phyloP scores from a whole-genome alignment of 2,113 vertebrate species.

The Bos javanicus region DNA sequence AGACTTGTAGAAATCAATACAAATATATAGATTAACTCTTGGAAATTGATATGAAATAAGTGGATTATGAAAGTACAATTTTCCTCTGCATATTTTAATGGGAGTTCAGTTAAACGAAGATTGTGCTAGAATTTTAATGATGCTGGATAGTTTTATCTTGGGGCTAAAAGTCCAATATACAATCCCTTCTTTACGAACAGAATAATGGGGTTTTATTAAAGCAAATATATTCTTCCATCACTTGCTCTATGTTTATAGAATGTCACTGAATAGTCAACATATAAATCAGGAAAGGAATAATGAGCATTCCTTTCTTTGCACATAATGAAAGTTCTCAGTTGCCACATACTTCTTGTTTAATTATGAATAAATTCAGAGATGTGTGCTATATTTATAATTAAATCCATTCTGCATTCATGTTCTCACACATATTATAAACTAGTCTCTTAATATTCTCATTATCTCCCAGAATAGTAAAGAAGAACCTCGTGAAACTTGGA shows the following conservation, averaged over 20 bases:
- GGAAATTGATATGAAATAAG: background rate
- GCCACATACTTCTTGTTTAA: background rate
- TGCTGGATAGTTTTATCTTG: background rate
- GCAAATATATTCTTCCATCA: constrained; percentile 1
- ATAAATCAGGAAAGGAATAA: background rate
- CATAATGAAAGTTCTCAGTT: background rate
- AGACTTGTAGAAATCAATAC: background rate
- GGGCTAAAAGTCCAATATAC: background rate
- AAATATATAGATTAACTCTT: background rate
- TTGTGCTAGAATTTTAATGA: background rate
- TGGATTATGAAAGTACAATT: background rate
- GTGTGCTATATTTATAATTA: background rate
- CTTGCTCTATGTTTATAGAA: background rate
- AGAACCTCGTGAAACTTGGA: background rate
- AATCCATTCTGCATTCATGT: background rate
- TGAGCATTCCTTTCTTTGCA: background rate
- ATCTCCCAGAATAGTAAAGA: background rate
- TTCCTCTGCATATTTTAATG: background rate
- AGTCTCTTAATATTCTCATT: background rate
- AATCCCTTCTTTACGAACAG: background rate
- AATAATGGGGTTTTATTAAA: constrained; percentile 15
- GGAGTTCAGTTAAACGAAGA: background rate
- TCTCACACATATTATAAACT: background rate
- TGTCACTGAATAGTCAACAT: background rate
- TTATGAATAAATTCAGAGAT: constrained; percentile 25